Evolutionary conservation across 1,140 invertebrate genomes (phyloP).

Genomic region (Diploscapter pachys): DNA sequence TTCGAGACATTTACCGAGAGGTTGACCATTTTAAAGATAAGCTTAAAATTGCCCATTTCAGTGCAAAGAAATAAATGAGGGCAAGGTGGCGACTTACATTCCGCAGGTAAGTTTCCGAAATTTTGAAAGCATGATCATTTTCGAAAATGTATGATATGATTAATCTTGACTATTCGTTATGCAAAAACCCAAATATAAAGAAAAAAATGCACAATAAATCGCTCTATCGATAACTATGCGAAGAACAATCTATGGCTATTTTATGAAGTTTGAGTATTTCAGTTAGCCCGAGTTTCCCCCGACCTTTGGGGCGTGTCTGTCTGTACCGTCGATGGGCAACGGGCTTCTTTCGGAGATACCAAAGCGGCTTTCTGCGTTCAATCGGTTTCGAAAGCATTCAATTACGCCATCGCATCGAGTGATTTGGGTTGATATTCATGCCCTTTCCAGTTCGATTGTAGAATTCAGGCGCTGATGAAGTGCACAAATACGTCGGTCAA

Average conservation of each 20-base stretch:
- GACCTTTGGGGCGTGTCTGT: slow-evolving; percentile 85
- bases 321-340: slow-evolving; percentile 87
- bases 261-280: slow-evolving; percentile 53
- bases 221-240: too few relatives aligned
- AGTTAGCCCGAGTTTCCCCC: slow-evolving; percentile 77
- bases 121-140: too few relatives aligned
- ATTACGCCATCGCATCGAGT: slow-evolving; percentile 88
- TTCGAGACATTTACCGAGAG: slow-evolving; percentile 88
- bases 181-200: too few relatives aligned
- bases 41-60: too few relatives aligned
- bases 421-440: slow-evolving; percentile 66
- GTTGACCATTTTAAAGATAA: slow-evolving; percentile 1
- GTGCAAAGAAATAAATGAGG: slow-evolving; percentile 23
- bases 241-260: too few relatives aligned
- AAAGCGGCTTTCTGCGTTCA: slow-evolving; percentile 90
- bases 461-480: slow-evolving; percentile 69
- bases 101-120: slow-evolving; percentile 84
- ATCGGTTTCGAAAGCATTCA: slow-evolving; percentile 77
- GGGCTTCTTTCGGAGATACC: slow-evolving; percentile 81
- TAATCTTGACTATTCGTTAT: too few relatives aligned
- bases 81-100: slow-evolving; percentile 79
- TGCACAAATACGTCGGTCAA: slow-evolving; percentile 90
- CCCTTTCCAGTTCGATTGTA: too few relatives aligned
- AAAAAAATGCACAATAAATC: too few relatives aligned
- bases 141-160: too few relatives aligned